Evolutionary conservation across 2,888 invertebrate species (phyloP), one percentile per base, ranked within the genome.

Genomic region (Lasioglossum calceatum): DNA sequence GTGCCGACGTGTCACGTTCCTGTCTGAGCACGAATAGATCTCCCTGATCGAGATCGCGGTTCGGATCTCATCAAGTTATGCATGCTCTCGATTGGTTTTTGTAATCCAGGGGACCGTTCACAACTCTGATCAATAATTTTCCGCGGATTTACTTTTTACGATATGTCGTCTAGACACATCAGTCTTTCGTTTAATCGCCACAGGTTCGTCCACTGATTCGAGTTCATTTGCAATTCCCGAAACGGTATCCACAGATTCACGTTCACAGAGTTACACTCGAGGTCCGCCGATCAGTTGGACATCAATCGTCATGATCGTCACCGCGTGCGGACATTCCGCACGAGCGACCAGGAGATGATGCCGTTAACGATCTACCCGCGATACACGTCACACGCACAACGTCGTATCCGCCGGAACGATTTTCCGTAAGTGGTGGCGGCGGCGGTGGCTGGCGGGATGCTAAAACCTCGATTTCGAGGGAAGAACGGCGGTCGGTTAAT

Each of bases 401-500:
- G 39, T 5, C 72, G n/a, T 50, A 36, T 19, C 27, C 74, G 12
- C 36, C 54, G 32, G 77, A 72, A 42, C 79, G 81, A 87, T 79
- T 87, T 78, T n/a, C 67, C 54, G 47, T 67, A 74, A 83, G 72
- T 39, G 84, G 73, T 10, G 54, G n/a, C 27, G 54, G n/a, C 61
- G 71, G 36, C 23, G 54, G 3, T 61, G 70, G 42, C 75, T 32
- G 79, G 50, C 36, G 77, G 72, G 75, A 77, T 42, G 54, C 79
- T 79, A 77, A 89, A 87, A 85, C 79, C 75, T 83, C 50, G 47
- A 64, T 84, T 82, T 74, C 23, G 23, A 36, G 61, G 72, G 75
- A 78, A 67, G 58, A 39, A 64, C 36, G 74, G 50, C 23, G 75
- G 81, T 79, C 78, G 82, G 61, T 90, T 91, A 90, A 91, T 89